Conservation (phyloP, 2,113 vertebrate genomes). For the Prionailurus bengalensis region DNA sequence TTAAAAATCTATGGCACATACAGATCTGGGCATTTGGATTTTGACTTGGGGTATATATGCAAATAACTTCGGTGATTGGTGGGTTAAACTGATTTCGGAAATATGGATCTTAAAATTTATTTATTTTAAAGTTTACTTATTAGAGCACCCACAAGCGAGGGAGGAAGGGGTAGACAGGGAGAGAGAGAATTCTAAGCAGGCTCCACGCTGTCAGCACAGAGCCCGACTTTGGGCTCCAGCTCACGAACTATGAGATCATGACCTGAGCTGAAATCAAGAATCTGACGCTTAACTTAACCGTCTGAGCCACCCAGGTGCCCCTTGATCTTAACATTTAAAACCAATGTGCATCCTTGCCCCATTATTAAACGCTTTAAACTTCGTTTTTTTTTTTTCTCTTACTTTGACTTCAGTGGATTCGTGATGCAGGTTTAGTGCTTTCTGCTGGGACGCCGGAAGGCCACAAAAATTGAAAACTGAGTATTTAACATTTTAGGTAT, state of each 20-base stretch:
- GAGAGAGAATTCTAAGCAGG: no score
- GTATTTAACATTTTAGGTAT: background rate
- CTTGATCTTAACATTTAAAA: conserved; percentile 10
- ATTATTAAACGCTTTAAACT: conserved; percentile 35
- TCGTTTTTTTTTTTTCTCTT: background rate
- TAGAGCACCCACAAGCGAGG: no score
- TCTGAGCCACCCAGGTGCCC: no score
- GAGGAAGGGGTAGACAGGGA: no score
- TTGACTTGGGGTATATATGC: background rate
- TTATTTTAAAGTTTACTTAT: no score
- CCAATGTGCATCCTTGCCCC: background rate
- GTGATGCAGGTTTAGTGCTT: conserved; percentile 28
- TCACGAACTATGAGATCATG: no score
- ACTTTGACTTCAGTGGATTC: conserved; percentile 34
- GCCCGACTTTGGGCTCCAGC: no score
- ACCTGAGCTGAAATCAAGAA: no score
- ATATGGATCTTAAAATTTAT: background rate
- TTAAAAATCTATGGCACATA: conserved; percentile 60
- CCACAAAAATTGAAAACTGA: background rate
- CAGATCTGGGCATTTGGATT: conserved; percentile 48
- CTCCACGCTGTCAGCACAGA: no score
- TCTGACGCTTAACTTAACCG: no score
- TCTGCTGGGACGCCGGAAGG: conserved; percentile 2
- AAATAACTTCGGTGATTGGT: background rate
- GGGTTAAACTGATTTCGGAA: conserved; percentile 24